Percentiles rank a stretch among this genome's conserved stretches.
These are phyloP conservation scores for Thysanoteuthis rhombus DNA, from an alignment of 2,888 invertebrate genomes.

Conservation along the genomic window DNA sequence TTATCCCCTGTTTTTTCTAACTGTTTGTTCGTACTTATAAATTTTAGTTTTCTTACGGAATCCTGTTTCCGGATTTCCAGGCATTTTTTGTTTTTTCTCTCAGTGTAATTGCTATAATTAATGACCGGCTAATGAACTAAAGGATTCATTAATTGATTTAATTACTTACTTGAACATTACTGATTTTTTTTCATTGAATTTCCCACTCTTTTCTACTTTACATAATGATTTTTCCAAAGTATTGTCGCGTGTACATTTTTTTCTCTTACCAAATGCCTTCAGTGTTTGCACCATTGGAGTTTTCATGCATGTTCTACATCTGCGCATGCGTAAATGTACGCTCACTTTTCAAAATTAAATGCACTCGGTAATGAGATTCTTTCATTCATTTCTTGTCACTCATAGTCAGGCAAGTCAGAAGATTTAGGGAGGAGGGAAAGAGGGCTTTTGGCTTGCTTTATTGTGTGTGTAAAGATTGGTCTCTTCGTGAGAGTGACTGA, in stretches of 20 bases:
- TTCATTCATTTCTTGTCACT: no score
- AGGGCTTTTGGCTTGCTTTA: no score
- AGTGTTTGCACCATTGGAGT: no score
- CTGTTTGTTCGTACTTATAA: neutral
- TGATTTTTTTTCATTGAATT: neutral
- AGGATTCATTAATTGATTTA: neutral
- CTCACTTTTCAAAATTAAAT: no score
- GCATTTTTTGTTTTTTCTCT: neutral
- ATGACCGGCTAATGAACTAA: neutral
- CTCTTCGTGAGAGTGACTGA: no score
- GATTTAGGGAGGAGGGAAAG: no score
- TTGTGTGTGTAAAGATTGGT: no score
- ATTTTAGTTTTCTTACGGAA: neutral
- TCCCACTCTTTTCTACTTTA: neutral
- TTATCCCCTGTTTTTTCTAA: neutral
- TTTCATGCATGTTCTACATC: neutral
- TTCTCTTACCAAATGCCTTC: neutral
- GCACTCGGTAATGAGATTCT: no score
- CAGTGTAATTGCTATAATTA: neutral
- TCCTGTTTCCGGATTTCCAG: neutral
- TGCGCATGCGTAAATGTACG: neutral
- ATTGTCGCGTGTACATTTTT: neutral
- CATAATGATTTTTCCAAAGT: neutral
- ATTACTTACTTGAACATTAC: neutral
- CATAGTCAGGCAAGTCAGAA: no score